Evolutionary conservation across 37 sponge, comb jelly and placozoan species (phyloP), one percentile per base, ranked within the genome.

Genomic region (Theonella swinhoei): DNA sequence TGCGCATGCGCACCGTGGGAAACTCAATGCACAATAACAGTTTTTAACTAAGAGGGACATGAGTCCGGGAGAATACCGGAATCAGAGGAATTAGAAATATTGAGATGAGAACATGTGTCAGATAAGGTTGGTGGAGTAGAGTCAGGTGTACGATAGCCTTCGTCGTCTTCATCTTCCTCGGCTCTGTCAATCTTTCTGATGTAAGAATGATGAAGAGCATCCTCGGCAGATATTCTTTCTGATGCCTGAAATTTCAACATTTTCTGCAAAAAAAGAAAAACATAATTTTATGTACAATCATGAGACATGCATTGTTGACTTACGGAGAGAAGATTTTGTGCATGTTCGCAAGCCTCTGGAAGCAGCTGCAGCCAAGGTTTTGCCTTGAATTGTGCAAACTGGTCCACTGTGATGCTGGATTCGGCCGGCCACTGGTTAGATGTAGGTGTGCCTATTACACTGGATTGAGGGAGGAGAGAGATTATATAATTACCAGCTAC

Each of bases 371-470:
- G 29, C 83, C 82, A 88, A 0, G 83, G 72, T 17, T 62, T 76
- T 34, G 62, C 62, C 32, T 32, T 62, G 58, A 68, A 42, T 4
- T 28, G 7, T 0, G 38, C 38, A 39, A 88, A 88, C 78, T 83
- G 83, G 34, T 83, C 74, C 30, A 66, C 42, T 38, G 69, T 62
- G 26, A 84, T 68, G 19, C 54, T 19, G 0, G 81, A 75, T 61
- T 81, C 59, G n/a, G 54, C 25, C 23, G 93, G 93, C 93, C 93
- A 92, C 29, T 78, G 39, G 20, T 81, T 69, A 58, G 25, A 4
- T 20, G 77, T 19, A 36, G 93, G 93, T 66, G 90, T 89, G 14
- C 93, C 90, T 37, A 89, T 72, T 1, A 92, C 39, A 71, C 88
- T 91, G 75, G 17, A 42, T 4, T 20, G n/a, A 77, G 24, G 11